A percentile compares a stretch with the other conserved stretches of the same genome.
phyloP scores from a whole-genome alignment of 2,888 invertebrate species.

The Corbicula japonica region DNA sequence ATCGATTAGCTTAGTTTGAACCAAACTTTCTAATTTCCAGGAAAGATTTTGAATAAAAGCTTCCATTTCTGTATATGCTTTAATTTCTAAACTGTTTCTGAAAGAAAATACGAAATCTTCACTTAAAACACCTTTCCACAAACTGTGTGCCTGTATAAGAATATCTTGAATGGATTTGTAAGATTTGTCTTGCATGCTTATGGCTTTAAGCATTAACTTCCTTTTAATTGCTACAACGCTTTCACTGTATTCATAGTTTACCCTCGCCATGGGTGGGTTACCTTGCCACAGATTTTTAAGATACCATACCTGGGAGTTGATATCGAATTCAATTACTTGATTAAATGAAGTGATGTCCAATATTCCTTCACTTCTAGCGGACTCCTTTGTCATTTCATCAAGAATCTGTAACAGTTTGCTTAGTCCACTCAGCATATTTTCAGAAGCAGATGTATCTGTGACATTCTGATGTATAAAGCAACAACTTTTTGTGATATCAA shows the following conservation, averaged over 20 bases:
- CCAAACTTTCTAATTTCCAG: conserved; percentile 10
- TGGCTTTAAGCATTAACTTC: neutral
- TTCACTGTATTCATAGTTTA: conserved; percentile 37
- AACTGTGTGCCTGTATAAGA: conserved; percentile 6
- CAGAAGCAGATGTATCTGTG: conserved; percentile 3
- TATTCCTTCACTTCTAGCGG: conserved; percentile 14
- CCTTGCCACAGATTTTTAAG: conserved; percentile 41
- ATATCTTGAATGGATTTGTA: conserved; percentile 4
- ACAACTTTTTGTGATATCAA: conserved; percentile 25
- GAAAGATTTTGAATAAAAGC: neutral
- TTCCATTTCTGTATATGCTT: conserved; percentile 30
- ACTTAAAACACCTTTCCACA: conserved; percentile 48
- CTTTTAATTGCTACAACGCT: neutral
- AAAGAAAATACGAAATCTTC: conserved; percentile 57
- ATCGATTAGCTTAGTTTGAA: neutral
- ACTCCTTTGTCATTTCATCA: conserved; percentile 41
- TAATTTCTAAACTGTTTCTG: conserved; percentile 43
- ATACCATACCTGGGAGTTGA: conserved; percentile 27
- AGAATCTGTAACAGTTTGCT: conserved; percentile 26
- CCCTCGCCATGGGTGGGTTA: conserved; percentile 42
- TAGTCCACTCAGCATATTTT: conserved; percentile 10
- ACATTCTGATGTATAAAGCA: conserved; percentile 55
- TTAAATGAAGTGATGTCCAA: conserved; percentile 23
- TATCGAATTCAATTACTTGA: conserved; percentile 41
- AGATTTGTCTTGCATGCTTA: neutral